phyloP scores from a whole-genome alignment of 2,113 vertebrate species.

The Oncorhynchus nerka region DNA sequence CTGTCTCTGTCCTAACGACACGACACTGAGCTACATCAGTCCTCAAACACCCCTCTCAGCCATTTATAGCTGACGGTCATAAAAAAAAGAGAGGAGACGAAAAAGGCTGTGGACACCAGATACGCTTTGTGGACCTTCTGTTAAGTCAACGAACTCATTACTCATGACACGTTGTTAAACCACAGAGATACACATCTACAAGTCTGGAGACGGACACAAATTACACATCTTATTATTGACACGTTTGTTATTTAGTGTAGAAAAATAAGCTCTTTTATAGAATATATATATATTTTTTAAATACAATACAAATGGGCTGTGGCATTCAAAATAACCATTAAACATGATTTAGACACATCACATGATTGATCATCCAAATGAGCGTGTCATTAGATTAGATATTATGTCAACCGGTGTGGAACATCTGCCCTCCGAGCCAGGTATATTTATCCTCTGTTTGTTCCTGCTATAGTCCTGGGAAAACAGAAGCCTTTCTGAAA shows the following conservation, averaged over 20 bases:
- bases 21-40: slow-evolving; percentile 22
- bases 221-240: not conserved
- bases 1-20: slow-evolving; percentile 10
- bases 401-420: slow-evolving; percentile 2
- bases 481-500: slow-evolving; percentile 57
- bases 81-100: slow-evolving; percentile 26
- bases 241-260: too few relatives aligned
- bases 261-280: too few relatives aligned
- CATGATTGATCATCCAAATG: not conserved
- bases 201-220: not conserved
- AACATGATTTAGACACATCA: not conserved
- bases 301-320: not conserved
- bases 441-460: slow-evolving; percentile 53
- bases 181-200: not conserved
- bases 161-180: not conserved
- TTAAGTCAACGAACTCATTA: slow-evolving; percentile 47
- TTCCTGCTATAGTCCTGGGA: slow-evolving; percentile 50
- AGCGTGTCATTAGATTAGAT: not conserved
- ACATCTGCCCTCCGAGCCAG: slow-evolving; percentile 6
- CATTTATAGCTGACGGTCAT: slow-evolving; percentile 49
- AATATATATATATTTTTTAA: not conserved
- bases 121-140: slow-evolving; percentile 53
- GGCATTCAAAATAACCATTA: too few relatives aligned
- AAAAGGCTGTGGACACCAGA: slow-evolving; percentile 63
- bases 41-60: not conserved